Evolutionary conservation across 2,113 vertebrate species (phyloP), one percentile per base, ranked within the genome.

Genomic region (Girardinichthys multiradiatus): DNA sequence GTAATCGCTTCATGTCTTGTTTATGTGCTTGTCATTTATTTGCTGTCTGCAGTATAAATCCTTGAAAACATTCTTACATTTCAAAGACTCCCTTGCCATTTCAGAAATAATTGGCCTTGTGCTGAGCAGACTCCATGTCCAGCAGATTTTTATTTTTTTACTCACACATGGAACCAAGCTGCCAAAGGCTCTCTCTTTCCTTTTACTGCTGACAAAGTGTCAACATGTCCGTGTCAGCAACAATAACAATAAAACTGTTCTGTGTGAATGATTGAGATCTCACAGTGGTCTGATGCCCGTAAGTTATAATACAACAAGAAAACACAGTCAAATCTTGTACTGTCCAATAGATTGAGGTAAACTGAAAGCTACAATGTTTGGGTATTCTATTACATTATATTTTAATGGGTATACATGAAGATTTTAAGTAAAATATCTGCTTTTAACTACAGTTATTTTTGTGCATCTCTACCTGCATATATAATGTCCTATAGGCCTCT

Each of bases 61-160:
- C 80, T 74, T 68, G 80, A 74, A 89, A 87, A 87, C 83, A 75
- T 88, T 88, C 83, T 80, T 89, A 90, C 87, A 88, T 92, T 91
- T 89, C 81, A 87, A 87, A 88, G 88, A 81, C 82, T 92, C 91
- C 91, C 86, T 68, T 90, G 89, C 89, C 91, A 91, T 91, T 92
- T 92, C 87, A 90, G 80, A 93, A 93, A 93, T 94, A 93, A 93
- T 94, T 94, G 93, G 91, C 87, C 79, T 82, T 76, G 85, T 86
- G 85, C 86, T 81, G 84, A 87, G 83, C 80, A 59, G 78, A 84
- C 84, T 87, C 58, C 77, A 80, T 76, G 57, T 84, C 84, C 81
- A 68, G 76, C 59, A 33, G 76, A 74, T 82, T 77, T 80, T 82
- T 39, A 30, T 37, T 57, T 75, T 63, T 74, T 57, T 66, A 79